phyloP scores from a whole-genome alignment of 2,888 invertebrate genomes.

The Scrobipalpa costella region DNA sequence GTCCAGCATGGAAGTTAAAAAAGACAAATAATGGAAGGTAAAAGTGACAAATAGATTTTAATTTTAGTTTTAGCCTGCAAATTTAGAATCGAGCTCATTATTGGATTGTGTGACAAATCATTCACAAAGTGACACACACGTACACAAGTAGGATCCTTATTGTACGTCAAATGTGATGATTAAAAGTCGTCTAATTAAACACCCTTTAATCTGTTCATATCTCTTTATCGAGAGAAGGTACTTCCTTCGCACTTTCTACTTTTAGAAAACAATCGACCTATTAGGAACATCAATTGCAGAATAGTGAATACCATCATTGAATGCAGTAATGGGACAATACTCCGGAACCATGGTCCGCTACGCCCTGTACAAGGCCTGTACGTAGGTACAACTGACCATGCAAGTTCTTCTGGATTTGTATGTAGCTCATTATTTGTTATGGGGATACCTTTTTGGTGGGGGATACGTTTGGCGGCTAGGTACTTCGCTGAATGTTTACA shows the following conservation, averaged over 20 bases:
- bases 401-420: background rate
- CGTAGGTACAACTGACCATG: conserved; percentile 22
- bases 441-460: background rate
- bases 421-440: background rate
- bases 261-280: conserved; percentile 13
- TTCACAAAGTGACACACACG: too few species aligned
- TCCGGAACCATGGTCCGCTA: conserved; percentile 46
- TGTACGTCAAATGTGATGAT: too few species aligned
- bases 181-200: too few species aligned
- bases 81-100: too few species aligned
- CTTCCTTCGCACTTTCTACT: conserved; percentile 12
- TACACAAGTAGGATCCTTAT: too few species aligned
- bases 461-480: background rate
- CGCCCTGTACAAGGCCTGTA: conserved; percentile 33
- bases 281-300: conserved; percentile 16
- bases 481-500: background rate
- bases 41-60: too few species aligned
- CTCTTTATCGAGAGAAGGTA: background rate
- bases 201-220: background rate
- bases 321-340: conserved; percentile 38
- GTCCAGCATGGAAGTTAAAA: too few species aligned
- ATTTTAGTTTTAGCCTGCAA: too few species aligned
- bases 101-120: too few species aligned
- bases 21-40: too few species aligned
- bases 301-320: conserved; percentile 17